Evolutionary conservation across 2,113 vertebrate species (phyloP).

Genomic region (Rynchops niger): DNA sequence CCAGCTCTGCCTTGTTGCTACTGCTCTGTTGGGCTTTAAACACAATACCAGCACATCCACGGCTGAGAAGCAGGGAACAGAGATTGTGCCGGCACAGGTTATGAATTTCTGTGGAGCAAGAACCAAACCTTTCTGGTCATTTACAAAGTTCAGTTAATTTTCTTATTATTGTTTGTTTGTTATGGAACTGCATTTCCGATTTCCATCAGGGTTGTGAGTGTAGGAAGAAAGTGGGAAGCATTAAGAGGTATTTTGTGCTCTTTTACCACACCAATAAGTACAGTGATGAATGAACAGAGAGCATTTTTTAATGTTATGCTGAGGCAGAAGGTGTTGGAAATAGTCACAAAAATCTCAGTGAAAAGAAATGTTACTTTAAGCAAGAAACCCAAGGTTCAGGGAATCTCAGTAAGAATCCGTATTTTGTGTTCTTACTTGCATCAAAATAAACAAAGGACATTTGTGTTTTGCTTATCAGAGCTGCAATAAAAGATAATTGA

Average conservation of each 20-base stretch:
- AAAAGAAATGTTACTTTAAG: neutral
- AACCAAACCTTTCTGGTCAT: neutral
- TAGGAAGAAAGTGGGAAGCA: neutral
- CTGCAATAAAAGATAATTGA: neutral
- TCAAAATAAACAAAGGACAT: neutral
- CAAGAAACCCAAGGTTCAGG: neutral
- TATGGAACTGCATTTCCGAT: neutral
- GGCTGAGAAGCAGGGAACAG: slow-evolving; percentile 38
- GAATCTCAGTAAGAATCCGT: neutral
- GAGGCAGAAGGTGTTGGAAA: neutral
- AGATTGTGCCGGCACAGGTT: slow-evolving; percentile 6
- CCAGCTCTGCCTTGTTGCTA: slow-evolving; percentile 67
- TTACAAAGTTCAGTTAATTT: neutral
- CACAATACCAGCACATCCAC: slow-evolving; percentile 19
- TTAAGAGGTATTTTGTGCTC: neutral
- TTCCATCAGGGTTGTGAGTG: neutral
- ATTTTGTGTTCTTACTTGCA: neutral
- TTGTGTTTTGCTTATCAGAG: neutral
- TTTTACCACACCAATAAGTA: neutral
- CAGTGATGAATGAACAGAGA: neutral
- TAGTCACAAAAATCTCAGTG: neutral
- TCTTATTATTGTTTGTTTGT: neutral
- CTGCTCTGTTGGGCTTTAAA: slow-evolving; percentile 71
- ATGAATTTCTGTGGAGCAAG: slow-evolving; percentile 13
- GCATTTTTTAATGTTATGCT: neutral